phyloP scores from a whole-genome alignment of 1,140 invertebrate genomes.

The Pteromalus puparum region DNA sequence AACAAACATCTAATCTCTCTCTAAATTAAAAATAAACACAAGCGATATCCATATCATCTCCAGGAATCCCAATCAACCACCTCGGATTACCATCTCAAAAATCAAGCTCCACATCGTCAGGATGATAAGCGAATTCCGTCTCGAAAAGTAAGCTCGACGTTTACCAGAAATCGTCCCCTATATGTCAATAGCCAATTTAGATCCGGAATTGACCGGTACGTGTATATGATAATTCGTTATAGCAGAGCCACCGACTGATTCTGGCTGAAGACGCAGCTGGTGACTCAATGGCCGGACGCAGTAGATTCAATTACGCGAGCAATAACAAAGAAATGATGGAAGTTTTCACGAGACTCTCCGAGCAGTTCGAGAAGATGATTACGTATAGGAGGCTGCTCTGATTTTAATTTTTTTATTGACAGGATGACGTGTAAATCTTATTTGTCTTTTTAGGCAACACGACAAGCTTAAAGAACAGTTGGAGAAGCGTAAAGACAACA shows the following conservation, averaged over 20 bases:
- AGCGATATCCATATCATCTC: neutral
- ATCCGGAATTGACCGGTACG: neutral
- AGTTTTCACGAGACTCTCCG: slow-evolving; percentile 72
- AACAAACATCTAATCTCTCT: no score
- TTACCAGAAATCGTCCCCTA: neutral
- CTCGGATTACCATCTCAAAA: neutral
- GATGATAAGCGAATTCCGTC: neutral
- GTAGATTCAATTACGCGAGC: neutral
- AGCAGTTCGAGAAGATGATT: slow-evolving; percentile 72
- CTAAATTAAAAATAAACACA: neutral
- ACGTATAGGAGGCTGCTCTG: slow-evolving; percentile 62
- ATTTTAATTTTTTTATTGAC: slow-evolving; percentile 28
- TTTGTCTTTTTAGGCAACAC: slow-evolving; percentile 68
- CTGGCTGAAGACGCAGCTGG: neutral
- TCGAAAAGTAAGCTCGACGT: neutral
- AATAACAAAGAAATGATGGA: slow-evolving; percentile 60
- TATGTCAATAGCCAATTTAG: neutral
- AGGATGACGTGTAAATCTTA: neutral
- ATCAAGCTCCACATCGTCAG: neutral
- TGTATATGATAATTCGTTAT: neutral
- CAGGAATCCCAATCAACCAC: slow-evolving; percentile 23
- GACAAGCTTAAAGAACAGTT: slow-evolving; percentile 68
- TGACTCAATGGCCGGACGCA: neutral
- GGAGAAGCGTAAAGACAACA: slow-evolving; percentile 61
- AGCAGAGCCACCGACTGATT: neutral